A percentile compares a stretch with the other conserved stretches of the same genome.
phyloP scores from a whole-genome alignment of 2,888 invertebrate species.

The Catotricha subobsoleta region DNA sequence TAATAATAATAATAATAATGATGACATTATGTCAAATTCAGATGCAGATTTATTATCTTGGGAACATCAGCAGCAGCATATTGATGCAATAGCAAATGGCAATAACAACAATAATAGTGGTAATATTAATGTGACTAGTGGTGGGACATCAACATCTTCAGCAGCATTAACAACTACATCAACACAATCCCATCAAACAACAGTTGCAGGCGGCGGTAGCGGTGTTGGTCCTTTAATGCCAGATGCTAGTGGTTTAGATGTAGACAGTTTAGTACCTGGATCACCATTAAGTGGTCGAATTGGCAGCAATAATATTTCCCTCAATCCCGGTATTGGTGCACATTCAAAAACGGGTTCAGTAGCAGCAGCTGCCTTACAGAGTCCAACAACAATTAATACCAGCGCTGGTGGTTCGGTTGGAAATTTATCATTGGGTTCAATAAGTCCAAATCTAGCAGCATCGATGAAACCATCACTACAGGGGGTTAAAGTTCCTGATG shows the following conservation, averaged over 20 bases:
- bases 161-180: conserved; percentile 2
- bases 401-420: conserved; percentile 15
- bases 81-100: conserved; percentile 6
- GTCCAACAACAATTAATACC: not conserved
- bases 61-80: conserved; percentile 7
- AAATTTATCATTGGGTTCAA: conserved; percentile 24
- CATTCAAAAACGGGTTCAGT: too few species aligned
- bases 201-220: conserved; percentile 8
- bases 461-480: conserved; percentile 45
- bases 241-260: conserved; percentile 8
- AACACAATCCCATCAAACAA: conserved; percentile 3
- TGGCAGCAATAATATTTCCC: conserved; percentile 1
- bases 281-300: conserved; percentile 9
- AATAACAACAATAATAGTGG: too few species aligned
- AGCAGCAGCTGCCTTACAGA: not conserved
- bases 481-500: conserved; percentile 83
- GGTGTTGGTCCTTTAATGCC: too few species aligned
- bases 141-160: not conserved
- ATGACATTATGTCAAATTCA: conserved; percentile 40
- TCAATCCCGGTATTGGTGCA: not conserved
- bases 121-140: too few species aligned
- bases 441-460: conserved; percentile 34
- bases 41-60: conserved; percentile 12
- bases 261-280: conserved; percentile 11
- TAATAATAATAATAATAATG: conserved; percentile 24